Evolutionary conservation across 1,140 invertebrate genomes (phyloP).

Genomic region (Aplysia californica): DNA sequence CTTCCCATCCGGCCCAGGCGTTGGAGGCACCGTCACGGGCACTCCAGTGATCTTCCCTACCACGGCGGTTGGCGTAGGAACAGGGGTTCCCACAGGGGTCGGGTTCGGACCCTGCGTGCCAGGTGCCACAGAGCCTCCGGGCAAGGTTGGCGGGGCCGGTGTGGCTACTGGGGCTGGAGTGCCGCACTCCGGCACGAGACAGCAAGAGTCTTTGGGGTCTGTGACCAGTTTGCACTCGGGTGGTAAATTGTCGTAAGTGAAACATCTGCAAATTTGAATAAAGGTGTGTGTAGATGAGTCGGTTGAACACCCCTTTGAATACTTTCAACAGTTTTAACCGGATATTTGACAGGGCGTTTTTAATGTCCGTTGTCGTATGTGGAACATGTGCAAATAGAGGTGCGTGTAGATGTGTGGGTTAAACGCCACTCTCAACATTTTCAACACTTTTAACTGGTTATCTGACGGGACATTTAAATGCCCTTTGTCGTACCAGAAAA

Average conservation of each 20-base stretch:
- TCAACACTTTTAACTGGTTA: too few relatives aligned
- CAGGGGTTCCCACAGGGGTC: background rate
- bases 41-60: constrained; percentile 42
- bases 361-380: too few relatives aligned
- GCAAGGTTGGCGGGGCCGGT: constrained; percentile 25
- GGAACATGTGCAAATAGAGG: too few relatives aligned
- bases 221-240: constrained; percentile 41
- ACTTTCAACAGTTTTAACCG: too few relatives aligned
- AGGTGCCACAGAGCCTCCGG: background rate
- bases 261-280: constrained; percentile 33
- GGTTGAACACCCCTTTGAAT: too few relatives aligned
- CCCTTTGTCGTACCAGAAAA: too few relatives aligned
- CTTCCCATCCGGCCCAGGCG: constrained; percentile 36
- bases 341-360: too few relatives aligned
- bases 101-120: background rate
- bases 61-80: background rate
- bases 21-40: constrained; percentile 42
- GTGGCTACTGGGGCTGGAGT: constrained; percentile 12
- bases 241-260: constrained; percentile 40
- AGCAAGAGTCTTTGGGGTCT: constrained; percentile 41
- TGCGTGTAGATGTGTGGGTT: too few relatives aligned
- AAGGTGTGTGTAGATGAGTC: background rate
- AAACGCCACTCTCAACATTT: too few relatives aligned
- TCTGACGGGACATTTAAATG: too few relatives aligned
- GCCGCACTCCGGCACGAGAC: constrained; percentile 37